Conservation (phyloP, 2,888 invertebrate species). For the Griposia aprilina region DNA sequence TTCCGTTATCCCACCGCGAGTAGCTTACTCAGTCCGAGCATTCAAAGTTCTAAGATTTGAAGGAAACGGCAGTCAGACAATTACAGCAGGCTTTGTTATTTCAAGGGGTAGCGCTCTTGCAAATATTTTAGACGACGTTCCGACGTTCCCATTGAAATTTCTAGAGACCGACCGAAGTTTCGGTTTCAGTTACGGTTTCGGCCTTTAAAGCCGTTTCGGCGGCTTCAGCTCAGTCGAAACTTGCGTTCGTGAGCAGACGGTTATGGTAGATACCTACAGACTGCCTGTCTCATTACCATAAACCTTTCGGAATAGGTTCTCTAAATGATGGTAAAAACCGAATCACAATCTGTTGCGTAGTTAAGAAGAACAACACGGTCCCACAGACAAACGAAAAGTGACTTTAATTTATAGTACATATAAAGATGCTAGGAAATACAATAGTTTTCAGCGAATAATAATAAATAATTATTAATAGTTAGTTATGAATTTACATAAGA, state of each 20-base stretch:
- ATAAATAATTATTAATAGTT: too few relatives aligned
- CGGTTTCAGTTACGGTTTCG: not conserved
- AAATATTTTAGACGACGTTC: constrained; percentile 54
- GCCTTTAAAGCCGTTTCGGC: not conserved
- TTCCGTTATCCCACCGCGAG: constrained; percentile 59
- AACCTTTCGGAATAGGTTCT: too few relatives aligned
- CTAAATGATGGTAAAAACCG: too few relatives aligned
- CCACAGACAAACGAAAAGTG: too few relatives aligned
- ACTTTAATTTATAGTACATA: too few relatives aligned
- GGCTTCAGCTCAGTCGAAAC: too few relatives aligned
- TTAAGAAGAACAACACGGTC: too few relatives aligned
- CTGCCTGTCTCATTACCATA: too few relatives aligned
- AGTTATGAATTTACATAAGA: too few relatives aligned
- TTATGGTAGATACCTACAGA: not conserved
- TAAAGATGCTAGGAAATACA: too few relatives aligned
- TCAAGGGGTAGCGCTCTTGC: constrained; percentile 63
- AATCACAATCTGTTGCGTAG: too few relatives aligned
- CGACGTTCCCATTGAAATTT: constrained; percentile 54
- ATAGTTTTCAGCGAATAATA: not conserved
- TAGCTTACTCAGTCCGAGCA: constrained; percentile 54
- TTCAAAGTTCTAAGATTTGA: constrained; percentile 61
- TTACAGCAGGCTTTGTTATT: constrained; percentile 70
- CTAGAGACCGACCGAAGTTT: not conserved
- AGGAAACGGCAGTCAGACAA: constrained; percentile 66
- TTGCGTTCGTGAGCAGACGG: too few relatives aligned